A percentile compares a stretch with the other conserved stretches of the same genome.
Evolutionary conservation across 2,113 vertebrate genomes (phyloP).

Genomic region (Uropsilus gracilis): DNA sequence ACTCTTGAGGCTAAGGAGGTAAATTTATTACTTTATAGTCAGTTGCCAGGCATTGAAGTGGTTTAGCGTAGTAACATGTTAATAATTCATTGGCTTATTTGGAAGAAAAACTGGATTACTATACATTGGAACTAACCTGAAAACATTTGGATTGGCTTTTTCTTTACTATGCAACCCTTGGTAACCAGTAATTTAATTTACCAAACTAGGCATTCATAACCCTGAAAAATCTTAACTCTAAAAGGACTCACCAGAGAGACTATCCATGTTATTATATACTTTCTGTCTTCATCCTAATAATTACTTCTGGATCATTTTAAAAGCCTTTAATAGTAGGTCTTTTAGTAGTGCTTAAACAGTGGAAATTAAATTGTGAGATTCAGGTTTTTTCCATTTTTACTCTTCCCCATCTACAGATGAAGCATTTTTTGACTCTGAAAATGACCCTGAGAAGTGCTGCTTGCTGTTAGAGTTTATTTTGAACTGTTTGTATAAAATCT

Average conservation of each 20-base stretch:
- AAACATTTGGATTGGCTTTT: neutral
- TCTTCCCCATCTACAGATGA: constrained; percentile 84
- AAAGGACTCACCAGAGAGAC: neutral
- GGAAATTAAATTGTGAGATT: neutral
- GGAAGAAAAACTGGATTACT: neutral
- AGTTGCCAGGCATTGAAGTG: neutral
- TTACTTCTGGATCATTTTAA: neutral
- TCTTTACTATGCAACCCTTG: neutral
- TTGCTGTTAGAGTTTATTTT: constrained; percentile 89
- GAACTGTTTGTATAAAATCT: constrained; percentile 94
- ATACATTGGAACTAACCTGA: neutral
- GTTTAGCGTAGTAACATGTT: neutral
- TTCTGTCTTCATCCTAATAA: neutral
- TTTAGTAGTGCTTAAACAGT: neutral
- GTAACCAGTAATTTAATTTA: neutral
- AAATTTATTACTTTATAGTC: neutral
- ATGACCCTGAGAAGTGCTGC: constrained; percentile 87
- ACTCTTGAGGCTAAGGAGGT: neutral
- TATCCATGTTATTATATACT: neutral
- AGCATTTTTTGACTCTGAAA: constrained; percentile 88
- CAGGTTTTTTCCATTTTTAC: neutral
- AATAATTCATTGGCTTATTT: neutral
- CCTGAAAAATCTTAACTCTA: neutral
- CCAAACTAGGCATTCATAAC: neutral
- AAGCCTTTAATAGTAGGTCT: neutral